Conservation (phyloP, 2,888 invertebrate genomes). For the Lamellibrachia satsuma region DNA sequence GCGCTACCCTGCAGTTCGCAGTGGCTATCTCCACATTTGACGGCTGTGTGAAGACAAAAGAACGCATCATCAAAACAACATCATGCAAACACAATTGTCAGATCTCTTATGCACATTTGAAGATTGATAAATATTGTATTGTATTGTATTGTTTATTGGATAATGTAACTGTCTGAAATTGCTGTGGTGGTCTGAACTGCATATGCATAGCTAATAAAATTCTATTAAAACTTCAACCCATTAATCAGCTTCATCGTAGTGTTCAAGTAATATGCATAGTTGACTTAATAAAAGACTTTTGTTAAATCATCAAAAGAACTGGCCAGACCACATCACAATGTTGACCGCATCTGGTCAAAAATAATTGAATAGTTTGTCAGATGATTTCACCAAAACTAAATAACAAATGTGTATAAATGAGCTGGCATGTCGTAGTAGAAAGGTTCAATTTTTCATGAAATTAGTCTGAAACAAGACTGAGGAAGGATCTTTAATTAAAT, state of each 20-base stretch:
- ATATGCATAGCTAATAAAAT: neutral
- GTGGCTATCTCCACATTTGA: slow-evolving; percentile 20
- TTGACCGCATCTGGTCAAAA: too few species aligned
- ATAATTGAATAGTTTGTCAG: too few species aligned
- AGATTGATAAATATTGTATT: neutral
- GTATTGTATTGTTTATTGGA: too few species aligned
- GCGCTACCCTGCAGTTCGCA: slow-evolving; percentile 42
- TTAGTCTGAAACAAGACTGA: neutral
- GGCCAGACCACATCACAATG: too few species aligned
- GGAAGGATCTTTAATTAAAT: neutral
- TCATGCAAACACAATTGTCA: neutral
- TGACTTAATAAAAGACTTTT: neutral
- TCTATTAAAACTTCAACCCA: neutral
- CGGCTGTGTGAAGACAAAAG: neutral
- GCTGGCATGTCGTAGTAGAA: too few species aligned
- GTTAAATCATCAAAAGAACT: too few species aligned
- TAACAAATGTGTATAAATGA: too few species aligned
- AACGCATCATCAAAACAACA: neutral
- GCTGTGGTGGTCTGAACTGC: too few species aligned
- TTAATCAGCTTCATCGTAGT: too few species aligned
- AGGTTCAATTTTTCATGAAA: too few species aligned
- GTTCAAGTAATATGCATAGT: neutral
- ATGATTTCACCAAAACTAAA: too few species aligned
- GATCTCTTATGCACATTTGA: neutral
- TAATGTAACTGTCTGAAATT: too few species aligned